Base-by-base conservation (phyloP, 92 coral and sea anemone species). In the Chrysogorgia sp. region DNA sequence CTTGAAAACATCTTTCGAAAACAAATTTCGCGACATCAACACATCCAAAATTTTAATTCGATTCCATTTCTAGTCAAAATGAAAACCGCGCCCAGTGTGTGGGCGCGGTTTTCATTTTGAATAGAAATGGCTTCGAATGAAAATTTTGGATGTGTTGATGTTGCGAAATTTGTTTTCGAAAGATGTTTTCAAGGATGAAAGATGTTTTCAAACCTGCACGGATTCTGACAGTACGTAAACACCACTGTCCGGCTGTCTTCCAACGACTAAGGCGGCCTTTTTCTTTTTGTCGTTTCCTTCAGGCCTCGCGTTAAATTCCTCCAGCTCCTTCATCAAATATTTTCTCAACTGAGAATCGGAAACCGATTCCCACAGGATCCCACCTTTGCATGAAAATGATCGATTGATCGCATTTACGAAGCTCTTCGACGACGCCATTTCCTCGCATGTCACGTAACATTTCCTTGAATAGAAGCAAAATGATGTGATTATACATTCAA, bases 371-470 rank as follows among this genome's bases (percentile, higher is more conserved):
- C 81, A 76, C 71, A 76, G 37, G 2, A 76, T 48, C 23, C 81
- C 81, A 22, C 81, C 81, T 17, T 76, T 30, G 31, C 40, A 12
- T 1, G 81, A 34, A 34, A 76, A 76, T 2, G 34, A 50, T 61
- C 82, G 17, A 53, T 58, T 76, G n/a, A 76, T 58, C 14, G 70
- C 71, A 6, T 37, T 14, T 19, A 32, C 40, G 58, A 76, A 76
- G 2, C 9, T 3, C 49, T 76, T 76, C 0, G 67, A 72, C 49
- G 7, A 53, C 21, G 2, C 40, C 67, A 74, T 52, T 28, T 74
- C 80, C 20, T 52, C 80, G 25, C 80, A 74, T 43, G 67, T 74
- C 5, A 76, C 82, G 20, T 7, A 76, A 29, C 82, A 58, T 61
- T 41, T 76, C 82, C 82, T 34, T 1, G 49, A 30, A 24, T 13